A percentile compares a stretch with the other conserved stretches of the same genome.
Evolutionary conservation across 2,797 vertebrate species (phyloP).

Genomic region (Rhabdophis nuchalis): DNA sequence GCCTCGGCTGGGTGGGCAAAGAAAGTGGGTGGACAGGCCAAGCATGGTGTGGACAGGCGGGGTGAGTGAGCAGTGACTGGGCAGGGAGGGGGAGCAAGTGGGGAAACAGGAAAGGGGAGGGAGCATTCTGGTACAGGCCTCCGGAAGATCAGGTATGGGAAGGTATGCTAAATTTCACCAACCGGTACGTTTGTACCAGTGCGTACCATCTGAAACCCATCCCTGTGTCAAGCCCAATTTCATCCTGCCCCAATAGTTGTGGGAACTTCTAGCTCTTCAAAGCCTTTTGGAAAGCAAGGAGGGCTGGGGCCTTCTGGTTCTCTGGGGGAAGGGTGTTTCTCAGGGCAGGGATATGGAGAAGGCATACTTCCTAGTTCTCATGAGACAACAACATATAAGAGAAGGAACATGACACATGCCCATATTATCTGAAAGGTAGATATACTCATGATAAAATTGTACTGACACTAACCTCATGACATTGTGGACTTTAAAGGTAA

Average conservation of each 20-base stretch:
- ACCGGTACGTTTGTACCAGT: no score
- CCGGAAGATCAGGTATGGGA: no score
- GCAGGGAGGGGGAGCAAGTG: no score
- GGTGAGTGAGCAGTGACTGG: no score
- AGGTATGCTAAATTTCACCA: no score
- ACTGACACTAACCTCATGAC: background rate
- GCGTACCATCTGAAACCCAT: no score
- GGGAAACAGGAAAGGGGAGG: no score
- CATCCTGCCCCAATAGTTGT: background rate
- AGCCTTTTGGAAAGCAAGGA: background rate
- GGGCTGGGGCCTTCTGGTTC: rapidly evolving
- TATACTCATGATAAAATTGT: background rate
- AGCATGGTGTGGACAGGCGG: no score
- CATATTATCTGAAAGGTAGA: background rate
- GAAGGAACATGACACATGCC: background rate
- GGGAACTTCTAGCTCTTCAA: background rate
- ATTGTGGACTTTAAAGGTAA: background rate
- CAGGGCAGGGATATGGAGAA: background rate
- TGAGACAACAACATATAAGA: background rate
- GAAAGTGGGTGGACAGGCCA: no score
- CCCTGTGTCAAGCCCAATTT: background rate
- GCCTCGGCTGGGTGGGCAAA: no score
- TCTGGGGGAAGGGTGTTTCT: background rate
- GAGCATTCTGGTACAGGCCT: no score
- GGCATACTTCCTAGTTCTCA: background rate